Base-by-base conservation (phyloP, 2,888 invertebrate species). In the Anthoptus insignis region DNA sequence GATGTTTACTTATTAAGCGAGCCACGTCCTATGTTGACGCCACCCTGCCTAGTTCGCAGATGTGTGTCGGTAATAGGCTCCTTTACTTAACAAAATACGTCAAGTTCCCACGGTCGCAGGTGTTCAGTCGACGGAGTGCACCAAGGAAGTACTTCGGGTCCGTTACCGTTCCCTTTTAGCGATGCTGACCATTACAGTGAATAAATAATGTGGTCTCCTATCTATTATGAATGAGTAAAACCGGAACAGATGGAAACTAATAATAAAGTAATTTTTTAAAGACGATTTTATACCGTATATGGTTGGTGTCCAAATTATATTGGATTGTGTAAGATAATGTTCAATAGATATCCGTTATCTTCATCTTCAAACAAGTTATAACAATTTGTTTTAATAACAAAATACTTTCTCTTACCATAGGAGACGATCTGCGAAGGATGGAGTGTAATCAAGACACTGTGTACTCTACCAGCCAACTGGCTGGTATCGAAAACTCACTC, bases 401-500 rank as follows among this genome's bases (percentile, higher is more conserved):
- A 6, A 16, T 8, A 16, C n/a, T 39, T 5, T 8, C 8, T 7
- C 16, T 5, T 19, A 42, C 14, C 4, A 6, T 65, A 92, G 92
- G 92, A 91, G 50, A 91, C 89, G 0, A 88, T 92, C 54, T 88
- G 89, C 69, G 86, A 87, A 29, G 87, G 88, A 8, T 90, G 91
- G 91, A 83, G 97, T 39, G 97, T 97, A 52, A 94, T 98, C 21
- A 97, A 97, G 86, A 97, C 97, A 76, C 91, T 98, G 49, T 97
- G 97, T 88, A 96, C 95, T 0, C 89, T 98, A 73, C 98, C 98
- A 0, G 97, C 98, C 76, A 96, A 96, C 75, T 98, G 97, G 94
- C 97, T 98, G 87, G 97, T 97, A 52, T 97, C 97, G 64, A 95
- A 95, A 27, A 82, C 91, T 1, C 94, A 98, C 71, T 95, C 96